Base-by-base conservation (phyloP, 2,113 vertebrate species). In the Odobenus rosmarus region DNA sequence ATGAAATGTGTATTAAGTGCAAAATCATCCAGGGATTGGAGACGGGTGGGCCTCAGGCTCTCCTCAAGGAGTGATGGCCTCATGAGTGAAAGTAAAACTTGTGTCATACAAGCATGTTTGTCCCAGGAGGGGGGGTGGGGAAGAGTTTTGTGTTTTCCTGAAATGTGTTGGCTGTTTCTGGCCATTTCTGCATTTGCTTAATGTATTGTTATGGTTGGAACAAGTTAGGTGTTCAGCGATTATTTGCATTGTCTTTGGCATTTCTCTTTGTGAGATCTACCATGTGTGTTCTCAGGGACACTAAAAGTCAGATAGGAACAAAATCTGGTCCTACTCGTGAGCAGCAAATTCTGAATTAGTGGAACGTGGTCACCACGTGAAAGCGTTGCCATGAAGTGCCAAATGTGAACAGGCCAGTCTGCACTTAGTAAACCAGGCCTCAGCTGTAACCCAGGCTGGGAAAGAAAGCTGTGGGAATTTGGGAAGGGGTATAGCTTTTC, bases 381-480 rank as follows among this genome's bases (percentile, higher is more conserved):
- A 5, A 42, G 31, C 59, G 11, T 42, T 74, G 53, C 93, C 14
- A 2, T 9, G 64, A 57, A 7, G 76, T 33, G 42, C 72, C 53
- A 19, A 1, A 1, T 31, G 1, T 7, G 84, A 42, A 24, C 61
- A 67, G 26, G 11, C 53, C 12, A 1, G n/a, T 11, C 36, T 26
- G 46, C 28, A 2, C 14, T 1, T 4, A 9, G n/a, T 10, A 15
- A 4, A 31, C 77, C 31, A 4, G 16, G 21, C 59, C 67, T 72
- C 21, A 0, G 11, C 57, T 31, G 21, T 23, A 6, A 46, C 61
- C 9, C 28, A n/a, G 74, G 61, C 19, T 8, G 4, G 9, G 15
- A 53, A 21, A 36, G 64, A 80, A 24, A 93, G 91, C 80, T 51
- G 59, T 74, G 98, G 92, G 95, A 77, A 85, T 94, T 1, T 88